Evolutionary conservation across 1,140 invertebrate genomes (phyloP), one percentile per base, ranked within the genome.

Genomic region (Microplitis demolitor): DNA sequence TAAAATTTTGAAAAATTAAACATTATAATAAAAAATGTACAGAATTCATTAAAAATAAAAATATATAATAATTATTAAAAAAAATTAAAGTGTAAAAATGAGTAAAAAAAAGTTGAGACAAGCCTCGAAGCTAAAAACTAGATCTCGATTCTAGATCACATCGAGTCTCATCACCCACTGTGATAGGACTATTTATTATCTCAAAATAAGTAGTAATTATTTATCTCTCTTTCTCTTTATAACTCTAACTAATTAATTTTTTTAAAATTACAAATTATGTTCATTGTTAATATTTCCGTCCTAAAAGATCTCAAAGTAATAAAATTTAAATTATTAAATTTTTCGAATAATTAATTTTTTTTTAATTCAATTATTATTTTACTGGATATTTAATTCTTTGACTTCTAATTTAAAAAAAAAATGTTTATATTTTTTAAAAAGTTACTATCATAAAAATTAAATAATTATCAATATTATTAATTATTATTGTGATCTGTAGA

Each of bases 91-190:
- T 24, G 24, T 24, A 60, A 51, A 60, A 8, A 51, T 63, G 13
- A 69, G 61, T 14, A 56, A 66, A 66, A 51, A 51, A 50, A 16
- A 66, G 53, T 64, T 31, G 61, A 14, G 37, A 56, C 53, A 72
- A 70, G 24, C 45, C 63, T 58, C 24, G 14, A 9, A 58, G 56
- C 24, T 58, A 58, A 58, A 58, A 37, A 39, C 50, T 53, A 68
- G 54, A 68, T 73, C 69, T 71, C 63, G 71, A 68, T 67, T 35
- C 63, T 73, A 68, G 64, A 64, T 31, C 72, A 72, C 71, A 62
- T 69, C 66, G 66, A 73, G 72, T 73, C 72, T 73, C 72, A 73
- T 73, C 72, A 73, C 72, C 72, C 66, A 69, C 72, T 73, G 72
- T 73, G 72, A 73, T 73, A 73, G 64, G 72, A 68, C 72, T 45